Percentiles rank a stretch among this genome's conserved stretches.
Evolutionary conservation across 2,888 invertebrate genomes (phyloP).

Genomic region (Eueremaeus valkanovi): DNA sequence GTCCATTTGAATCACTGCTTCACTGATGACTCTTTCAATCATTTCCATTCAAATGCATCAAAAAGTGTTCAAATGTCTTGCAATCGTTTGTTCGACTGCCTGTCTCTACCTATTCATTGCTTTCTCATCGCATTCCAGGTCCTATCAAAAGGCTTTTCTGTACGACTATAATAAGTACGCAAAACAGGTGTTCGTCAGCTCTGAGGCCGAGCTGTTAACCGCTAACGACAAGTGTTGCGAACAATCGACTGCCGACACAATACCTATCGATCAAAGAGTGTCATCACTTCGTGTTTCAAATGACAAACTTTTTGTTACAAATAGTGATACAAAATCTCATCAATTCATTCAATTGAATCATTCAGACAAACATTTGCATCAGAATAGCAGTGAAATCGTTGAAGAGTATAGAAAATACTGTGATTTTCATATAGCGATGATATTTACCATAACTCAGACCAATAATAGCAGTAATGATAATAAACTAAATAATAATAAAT

Average conservation of each 20-base stretch:
- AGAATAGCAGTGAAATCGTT: background rate
- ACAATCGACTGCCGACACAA: background rate
- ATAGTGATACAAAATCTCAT: background rate
- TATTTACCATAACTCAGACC: constrained; percentile 4
- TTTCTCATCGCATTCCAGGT: background rate
- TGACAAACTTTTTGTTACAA: background rate
- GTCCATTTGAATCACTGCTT: background rate
- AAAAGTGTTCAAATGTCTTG: constrained; percentile 1
- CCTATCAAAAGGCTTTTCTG: background rate
- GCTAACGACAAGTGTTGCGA: background rate
- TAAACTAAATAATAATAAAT: background rate
- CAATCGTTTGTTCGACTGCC: background rate
- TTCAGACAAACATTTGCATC: background rate
- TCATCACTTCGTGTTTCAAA: no score
- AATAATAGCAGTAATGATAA: background rate
- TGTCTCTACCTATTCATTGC: constrained; percentile 24
- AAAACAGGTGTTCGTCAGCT: constrained; percentile 1
- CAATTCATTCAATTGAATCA: background rate
- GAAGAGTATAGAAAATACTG: background rate
- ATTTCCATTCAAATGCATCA: background rate
- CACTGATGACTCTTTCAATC: background rate
- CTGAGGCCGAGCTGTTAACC: background rate
- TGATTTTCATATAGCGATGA: constrained; percentile 24
- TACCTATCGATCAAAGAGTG: background rate
- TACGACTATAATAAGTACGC: background rate